These are phyloP conservation scores for Hirtodrosophila duncani DNA, from an alignment of 2,888 invertebrate species.

Conservation along the genomic window DNA sequence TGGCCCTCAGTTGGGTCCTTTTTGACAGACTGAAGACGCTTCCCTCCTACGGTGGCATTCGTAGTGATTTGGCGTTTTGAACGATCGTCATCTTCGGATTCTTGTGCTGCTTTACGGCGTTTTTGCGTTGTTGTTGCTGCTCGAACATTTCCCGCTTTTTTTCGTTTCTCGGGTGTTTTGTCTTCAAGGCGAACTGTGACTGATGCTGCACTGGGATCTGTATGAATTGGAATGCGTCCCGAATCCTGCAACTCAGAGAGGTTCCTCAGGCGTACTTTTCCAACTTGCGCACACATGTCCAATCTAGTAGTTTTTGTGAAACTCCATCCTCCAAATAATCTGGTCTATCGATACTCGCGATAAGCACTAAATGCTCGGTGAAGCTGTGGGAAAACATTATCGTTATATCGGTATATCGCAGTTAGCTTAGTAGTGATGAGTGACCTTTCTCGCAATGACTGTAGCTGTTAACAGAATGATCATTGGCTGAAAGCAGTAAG, in stretches of 20 bases:
- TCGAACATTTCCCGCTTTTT: conserved; percentile 27
- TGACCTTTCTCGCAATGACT: no score
- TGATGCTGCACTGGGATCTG: not conserved
- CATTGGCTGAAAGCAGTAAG: no score
- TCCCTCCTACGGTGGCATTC: conserved; percentile 23
- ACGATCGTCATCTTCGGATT: not conserved
- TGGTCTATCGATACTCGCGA: no score
- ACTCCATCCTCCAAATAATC: no score
- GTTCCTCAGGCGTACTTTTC: conserved; percentile 46
- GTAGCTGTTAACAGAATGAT: no score
- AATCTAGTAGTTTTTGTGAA: no score
- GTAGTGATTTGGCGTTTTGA: not conserved
- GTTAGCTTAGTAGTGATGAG: no score
- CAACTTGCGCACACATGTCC: conserved; percentile 31
- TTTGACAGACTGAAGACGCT: conserved; percentile 38
- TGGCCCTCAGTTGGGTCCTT: conserved; percentile 59
- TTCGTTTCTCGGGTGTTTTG: conserved; percentile 38
- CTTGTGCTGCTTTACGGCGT: no score
- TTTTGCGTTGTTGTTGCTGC: conserved; percentile 50
- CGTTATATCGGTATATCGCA: no score
- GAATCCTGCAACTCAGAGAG: conserved; percentile 32
- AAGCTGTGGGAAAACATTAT: no score
- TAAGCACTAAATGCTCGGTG: no score
- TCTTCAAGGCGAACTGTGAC: not conserved
- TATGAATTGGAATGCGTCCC: no score